Evolutionary conservation across 2,797 vertebrate species (phyloP).

Genomic region (Thunnus albacares): DNA sequence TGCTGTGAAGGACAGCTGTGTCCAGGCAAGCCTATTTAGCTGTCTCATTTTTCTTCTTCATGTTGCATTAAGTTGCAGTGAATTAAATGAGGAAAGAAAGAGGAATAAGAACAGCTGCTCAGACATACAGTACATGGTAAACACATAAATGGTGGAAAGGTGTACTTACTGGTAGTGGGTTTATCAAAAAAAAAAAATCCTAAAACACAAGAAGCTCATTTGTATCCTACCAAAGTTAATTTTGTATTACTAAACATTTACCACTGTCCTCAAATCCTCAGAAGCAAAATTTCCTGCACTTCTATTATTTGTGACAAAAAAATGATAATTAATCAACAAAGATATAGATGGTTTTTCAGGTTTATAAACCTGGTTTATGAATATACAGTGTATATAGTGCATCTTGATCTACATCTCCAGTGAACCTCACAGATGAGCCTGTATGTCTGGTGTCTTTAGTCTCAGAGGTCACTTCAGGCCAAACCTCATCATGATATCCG

Average conservation of each 20-base stretch:
- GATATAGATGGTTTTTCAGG: neutral
- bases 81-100: slow-evolving; percentile 48
- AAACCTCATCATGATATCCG: slow-evolving; percentile 40
- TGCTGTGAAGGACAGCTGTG: slow-evolving; percentile 65
- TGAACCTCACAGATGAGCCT: slow-evolving; percentile 25
- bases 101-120: slow-evolving; percentile 37
- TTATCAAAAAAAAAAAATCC: slow-evolving; percentile 2
- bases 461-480: slow-evolving; percentile 51
- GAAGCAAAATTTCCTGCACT: neutral
- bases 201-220: neutral
- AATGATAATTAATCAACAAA: neutral
- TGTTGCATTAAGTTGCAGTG: slow-evolving; percentile 38
- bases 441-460: slow-evolving; percentile 22
- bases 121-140: neutral
- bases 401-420: slow-evolving; percentile 7
- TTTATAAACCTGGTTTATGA: neutral
- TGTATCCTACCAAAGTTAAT: neutral
- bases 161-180: neutral
- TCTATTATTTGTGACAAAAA: neutral
- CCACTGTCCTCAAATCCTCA: neutral
- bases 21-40: slow-evolving; percentile 48
- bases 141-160: neutral
- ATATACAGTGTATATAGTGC: neutral
- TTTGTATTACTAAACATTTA: too few species aligned
- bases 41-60: slow-evolving; percentile 61